Evolutionary conservation across 2,797 vertebrate genomes (phyloP), one percentile per base, ranked within the genome.

Genomic region (Caiman crocodilus): DNA sequence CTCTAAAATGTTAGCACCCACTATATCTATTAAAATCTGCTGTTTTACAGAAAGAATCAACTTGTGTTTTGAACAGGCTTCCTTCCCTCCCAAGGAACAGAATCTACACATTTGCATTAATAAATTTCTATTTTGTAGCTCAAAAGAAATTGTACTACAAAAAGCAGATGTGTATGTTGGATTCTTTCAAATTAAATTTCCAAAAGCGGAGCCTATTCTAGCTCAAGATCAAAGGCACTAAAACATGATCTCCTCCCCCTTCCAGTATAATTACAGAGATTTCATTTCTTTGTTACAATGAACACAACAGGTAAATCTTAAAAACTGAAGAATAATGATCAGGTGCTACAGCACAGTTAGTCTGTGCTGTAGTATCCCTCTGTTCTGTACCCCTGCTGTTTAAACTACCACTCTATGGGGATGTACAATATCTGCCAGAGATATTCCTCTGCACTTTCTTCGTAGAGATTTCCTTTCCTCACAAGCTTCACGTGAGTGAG

Each of bases 301-400:
- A 93, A 88, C 95, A 95, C 93, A 96, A 96, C 96, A 97, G 97
- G 97, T 97, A 97, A 94, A 97, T 76, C 93, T 94, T 90, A 89
- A 79, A 95, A 90, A 84, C 85, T 92, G 91, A 91, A 88, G 82
- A 93, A 91, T 93, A 95, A 95, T 11, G 79, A 97, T 32, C 35
- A 74, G 95, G 76, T 82, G 93, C 79, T 85, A 30, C 42, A 1
- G 76, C 75, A 63, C 81, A 74, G 93, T 78, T 75, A 58, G 67
- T 56, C 93, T 75, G 28, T 90, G 89, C 14, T 12, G 77, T 55
- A 6, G 73, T 17, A 59, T 55, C 6, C 59, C 87, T 83, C 76
- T 28, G 79, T 63, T 82, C 67, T 3, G 84, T 17, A 61, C 35
- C 88, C 94, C 93, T 89, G 92, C 94, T 89, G 92, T 79, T 95